phyloP scores from a whole-genome alignment of 2,113 vertebrate genomes.

The Triplophysa dalaica region DNA sequence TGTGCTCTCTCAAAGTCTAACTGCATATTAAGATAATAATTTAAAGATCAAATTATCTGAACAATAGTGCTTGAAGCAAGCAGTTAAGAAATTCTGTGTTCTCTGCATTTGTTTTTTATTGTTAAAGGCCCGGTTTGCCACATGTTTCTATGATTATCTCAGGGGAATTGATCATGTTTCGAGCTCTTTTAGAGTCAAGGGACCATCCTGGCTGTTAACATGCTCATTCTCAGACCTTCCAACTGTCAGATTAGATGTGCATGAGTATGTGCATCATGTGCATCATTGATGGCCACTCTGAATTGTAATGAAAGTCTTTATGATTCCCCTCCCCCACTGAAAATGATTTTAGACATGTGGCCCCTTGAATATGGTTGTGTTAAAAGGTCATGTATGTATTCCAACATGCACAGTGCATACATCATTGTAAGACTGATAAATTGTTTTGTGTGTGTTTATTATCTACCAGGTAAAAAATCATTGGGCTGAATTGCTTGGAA shows the following conservation, averaged over 20 bases:
- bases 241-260: slow-evolving; percentile 16
- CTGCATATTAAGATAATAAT: background rate
- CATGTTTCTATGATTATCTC: slow-evolving; percentile 10
- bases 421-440: background rate
- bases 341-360: slow-evolving; percentile 51
- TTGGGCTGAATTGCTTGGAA: too few relatives aligned
- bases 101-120: slow-evolving; percentile 10
- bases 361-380: background rate
- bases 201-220: slow-evolving; percentile 49
- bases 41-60: background rate
- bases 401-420: background rate
- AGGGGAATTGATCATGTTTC: slow-evolving; percentile 45
- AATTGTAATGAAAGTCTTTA: slow-evolving; percentile 5
- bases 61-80: background rate
- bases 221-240: slow-evolving; percentile 18
- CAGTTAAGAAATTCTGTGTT: background rate
- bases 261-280: background rate
- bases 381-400: slow-evolving; percentile 14
- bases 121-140: slow-evolving; percentile 8
- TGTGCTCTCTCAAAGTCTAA: background rate
- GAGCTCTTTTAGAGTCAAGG: slow-evolving; percentile 16
- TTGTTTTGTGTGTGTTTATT: background rate
- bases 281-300: slow-evolving; percentile 48
- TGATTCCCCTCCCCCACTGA: slow-evolving; percentile 13
- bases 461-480: background rate